Percentiles rank a stretch among this genome's conserved stretches.
These are phyloP conservation scores for Clupea harengus DNA, from an alignment of 2,113 vertebrate species.

Conservation along the genomic window DNA sequence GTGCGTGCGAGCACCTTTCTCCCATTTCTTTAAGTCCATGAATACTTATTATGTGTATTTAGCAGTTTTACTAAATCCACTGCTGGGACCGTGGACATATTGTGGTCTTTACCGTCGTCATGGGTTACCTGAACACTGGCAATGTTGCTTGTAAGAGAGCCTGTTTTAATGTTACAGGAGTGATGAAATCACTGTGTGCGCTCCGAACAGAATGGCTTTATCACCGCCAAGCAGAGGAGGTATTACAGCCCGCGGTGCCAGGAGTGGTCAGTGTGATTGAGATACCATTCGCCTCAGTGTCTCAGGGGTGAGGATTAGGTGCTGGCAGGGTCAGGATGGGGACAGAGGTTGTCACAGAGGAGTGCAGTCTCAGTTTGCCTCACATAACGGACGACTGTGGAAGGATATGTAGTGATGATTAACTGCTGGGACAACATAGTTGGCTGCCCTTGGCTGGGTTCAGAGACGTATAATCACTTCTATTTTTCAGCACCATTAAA, in stretches of 20 bases:
- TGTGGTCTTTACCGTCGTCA: not conserved
- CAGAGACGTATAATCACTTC: constrained; percentile 27
- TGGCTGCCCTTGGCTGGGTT: constrained; percentile 22
- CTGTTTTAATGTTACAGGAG: not conserved
- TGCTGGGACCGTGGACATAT: not conserved
- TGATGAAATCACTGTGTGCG: not conserved
- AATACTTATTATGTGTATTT: constrained; percentile 1
- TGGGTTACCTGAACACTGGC: not conserved
- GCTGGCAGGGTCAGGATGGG: not conserved
- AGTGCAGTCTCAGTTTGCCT: not conserved
- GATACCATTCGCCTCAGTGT: not conserved
- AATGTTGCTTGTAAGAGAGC: not conserved
- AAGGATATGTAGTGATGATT: constrained; percentile 43
- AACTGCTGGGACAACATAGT: constrained; percentile 52
- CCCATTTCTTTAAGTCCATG: not conserved
- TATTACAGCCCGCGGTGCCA: not conserved
- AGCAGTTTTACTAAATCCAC: not conserved
- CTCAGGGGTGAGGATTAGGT: not conserved
- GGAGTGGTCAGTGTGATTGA: not conserved
- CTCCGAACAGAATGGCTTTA: constrained; percentile 29
- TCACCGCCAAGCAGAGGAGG: constrained; percentile 15
- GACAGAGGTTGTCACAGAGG: not conserved
- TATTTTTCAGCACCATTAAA: constrained; percentile 27
- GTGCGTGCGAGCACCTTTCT: not conserved
- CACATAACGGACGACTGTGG: not conserved